Evolutionary conservation across 2,888 invertebrate genomes (phyloP), one percentile per base, ranked within the genome.

Genomic region (Eupelmus urozonus): DNA sequence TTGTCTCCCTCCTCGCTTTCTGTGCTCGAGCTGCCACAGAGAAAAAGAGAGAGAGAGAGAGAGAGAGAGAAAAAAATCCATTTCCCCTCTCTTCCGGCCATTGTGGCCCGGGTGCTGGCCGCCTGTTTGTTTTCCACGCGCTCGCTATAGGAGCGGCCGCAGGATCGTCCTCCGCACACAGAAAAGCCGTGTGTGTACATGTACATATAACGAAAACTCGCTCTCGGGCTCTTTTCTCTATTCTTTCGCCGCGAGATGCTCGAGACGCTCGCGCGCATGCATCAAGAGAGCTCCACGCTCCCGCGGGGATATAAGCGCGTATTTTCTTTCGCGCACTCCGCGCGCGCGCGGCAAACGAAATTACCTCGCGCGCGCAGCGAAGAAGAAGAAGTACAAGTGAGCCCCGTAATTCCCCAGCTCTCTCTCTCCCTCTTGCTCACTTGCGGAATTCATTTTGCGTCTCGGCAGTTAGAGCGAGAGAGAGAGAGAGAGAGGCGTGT

Each of bases 41-140:
- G 40, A 60, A 34, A 34, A 9, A 29, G 34, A 60, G 40, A 40
- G 18, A 40, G 40, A 60, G 40, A 11, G 29, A 25, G 59, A 29
- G 53, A 18, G 53, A 2, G 53, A n/a, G 5, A 25, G 42, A 34
- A 40, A 66, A 72, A 72, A 77, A 77, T 77, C 62, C 72, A 72
- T 72, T 72, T 67, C 66, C 60, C 62, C 62, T 67, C 62, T 67
- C 67, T 72, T 77, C 72, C 72, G 77, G 67, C 59, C 77, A 67
- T 72, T 77, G 77, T 72, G 34, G 72, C 49, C 59, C 65, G 72
- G 57, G 57, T 51, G 49, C n/a, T n/a, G n/a, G n/a, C n/a, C 34
- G 76, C 60, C 72, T 67, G 77, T 72, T 72, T 77, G 66, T 71
- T 72, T 72, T 72, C 66, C 72, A 55, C 62, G 63, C 40, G 71